Conservation (phyloP, 2,797 vertebrate genomes). For the Argya squamiceps region DNA sequence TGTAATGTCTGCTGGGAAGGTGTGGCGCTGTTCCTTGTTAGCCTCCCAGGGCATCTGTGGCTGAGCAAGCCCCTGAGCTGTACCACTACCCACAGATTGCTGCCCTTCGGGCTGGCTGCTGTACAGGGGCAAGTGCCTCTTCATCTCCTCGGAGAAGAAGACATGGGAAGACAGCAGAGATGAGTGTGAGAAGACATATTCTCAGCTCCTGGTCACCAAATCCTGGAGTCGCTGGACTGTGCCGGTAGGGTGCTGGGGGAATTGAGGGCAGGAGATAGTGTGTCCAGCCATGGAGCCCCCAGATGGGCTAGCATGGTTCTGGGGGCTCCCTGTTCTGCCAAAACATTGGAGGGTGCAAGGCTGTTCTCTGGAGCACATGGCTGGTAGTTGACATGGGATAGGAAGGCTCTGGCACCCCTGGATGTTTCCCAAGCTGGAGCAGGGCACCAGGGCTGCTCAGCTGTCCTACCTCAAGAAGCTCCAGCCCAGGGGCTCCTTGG, state of each 20-base stretch:
- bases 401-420: neutral
- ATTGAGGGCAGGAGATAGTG: neutral
- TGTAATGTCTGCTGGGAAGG: neutral
- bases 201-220: slow-evolving; percentile 56
- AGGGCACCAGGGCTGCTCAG: neutral
- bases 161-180: slow-evolving; percentile 34
- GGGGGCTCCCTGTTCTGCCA: rapidly evolving
- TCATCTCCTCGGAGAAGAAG: neutral
- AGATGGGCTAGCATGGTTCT: rapidly evolving
- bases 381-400: neutral
- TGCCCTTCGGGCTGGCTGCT: slow-evolving; percentile 60
- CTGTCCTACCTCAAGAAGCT: neutral
- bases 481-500: neutral
- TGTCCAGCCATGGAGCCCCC: neutral
- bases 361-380: neutral
- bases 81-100: slow-evolving; percentile 46
- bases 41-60: rapidly evolving
- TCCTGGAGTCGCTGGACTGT: slow-evolving; percentile 37
- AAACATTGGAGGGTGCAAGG: neutral
- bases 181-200: slow-evolving; percentile 32
- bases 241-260: neutral
- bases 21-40: neutral
- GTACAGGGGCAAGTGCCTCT: slow-evolving; percentile 53
- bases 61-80: neutral
- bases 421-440: neutral